Evolutionary conservation across 2,113 vertebrate genomes (phyloP).

Genomic region (Chinchilla lanigera): DNA sequence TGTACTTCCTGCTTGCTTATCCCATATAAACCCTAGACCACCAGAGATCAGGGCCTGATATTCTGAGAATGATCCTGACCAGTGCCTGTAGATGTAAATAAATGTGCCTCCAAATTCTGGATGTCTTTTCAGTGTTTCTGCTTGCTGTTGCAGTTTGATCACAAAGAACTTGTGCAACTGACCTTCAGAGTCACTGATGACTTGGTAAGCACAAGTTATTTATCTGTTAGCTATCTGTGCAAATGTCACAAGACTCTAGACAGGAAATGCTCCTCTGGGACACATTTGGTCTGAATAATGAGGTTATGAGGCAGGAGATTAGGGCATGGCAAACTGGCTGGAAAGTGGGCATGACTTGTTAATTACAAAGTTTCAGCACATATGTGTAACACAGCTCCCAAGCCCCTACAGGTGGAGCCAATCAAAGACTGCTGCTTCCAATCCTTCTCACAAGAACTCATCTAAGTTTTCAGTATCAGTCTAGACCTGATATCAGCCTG

Average conservation of each 20-base stretch:
- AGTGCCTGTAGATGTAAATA: neutral
- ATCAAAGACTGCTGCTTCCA: neutral
- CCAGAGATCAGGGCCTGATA: neutral
- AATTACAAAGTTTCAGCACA: neutral
- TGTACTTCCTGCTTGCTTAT: neutral
- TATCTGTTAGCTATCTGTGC: neutral
- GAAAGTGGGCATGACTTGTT: neutral
- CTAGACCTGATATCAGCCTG: neutral
- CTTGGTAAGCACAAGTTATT: neutral
- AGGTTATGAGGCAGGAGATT: neutral
- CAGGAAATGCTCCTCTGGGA: conserved; percentile 1
- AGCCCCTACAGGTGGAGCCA: neutral
- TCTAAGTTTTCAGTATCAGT: neutral
- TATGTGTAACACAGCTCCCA: neutral
- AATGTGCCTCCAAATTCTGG: neutral
- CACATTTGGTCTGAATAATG: neutral
- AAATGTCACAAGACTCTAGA: neutral
- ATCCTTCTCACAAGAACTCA: neutral
- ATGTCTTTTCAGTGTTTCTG: neutral
- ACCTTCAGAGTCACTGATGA: neutral
- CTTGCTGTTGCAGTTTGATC: neutral
- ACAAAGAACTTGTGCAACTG: neutral
- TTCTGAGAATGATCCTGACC: neutral
- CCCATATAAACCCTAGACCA: neutral
- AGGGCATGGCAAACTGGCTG: neutral